Evolutionary conservation across 2,797 vertebrate species (phyloP).

Genomic region (Mormyrops boulengeri): DNA sequence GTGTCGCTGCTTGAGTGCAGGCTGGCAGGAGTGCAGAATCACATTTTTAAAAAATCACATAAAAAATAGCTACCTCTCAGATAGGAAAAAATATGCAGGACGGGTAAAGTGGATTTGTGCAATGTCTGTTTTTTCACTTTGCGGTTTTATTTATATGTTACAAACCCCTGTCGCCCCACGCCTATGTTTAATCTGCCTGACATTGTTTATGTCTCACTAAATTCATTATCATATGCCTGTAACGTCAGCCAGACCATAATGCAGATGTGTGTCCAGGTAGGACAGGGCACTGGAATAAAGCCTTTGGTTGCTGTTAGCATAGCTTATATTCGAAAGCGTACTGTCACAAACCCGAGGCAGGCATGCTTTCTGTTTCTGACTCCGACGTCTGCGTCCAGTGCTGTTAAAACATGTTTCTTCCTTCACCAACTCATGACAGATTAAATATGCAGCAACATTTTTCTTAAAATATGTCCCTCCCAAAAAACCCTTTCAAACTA

Average conservation of each 20-base stretch:
- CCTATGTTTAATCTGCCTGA: background rate
- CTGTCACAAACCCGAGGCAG: background rate
- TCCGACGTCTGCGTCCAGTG: conserved; percentile 34
- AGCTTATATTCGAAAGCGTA: background rate
- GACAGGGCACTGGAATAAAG: background rate
- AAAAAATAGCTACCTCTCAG: background rate
- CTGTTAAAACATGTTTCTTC: conserved; percentile 43
- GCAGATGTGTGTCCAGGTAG: background rate
- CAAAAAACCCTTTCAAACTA: conserved; percentile 24
- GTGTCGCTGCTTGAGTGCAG: background rate
- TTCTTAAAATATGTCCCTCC: conserved; percentile 41
- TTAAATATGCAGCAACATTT: conserved; percentile 29
- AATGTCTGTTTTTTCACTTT: background rate
- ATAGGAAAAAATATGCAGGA: background rate
- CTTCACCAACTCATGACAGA: conserved; percentile 40
- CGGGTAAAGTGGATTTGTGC: background rate
- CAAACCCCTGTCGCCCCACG: background rate
- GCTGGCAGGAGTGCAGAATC: background rate
- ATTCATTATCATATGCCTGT: background rate
- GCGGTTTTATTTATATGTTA: background rate
- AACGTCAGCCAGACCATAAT: background rate
- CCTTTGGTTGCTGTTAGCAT: background rate
- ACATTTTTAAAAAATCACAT: background rate
- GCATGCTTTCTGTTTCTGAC: conserved; percentile 31
- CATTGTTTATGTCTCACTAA: background rate